A percentile compares a stretch with the other conserved stretches of the same genome.
phyloP scores from a whole-genome alignment of 1,140 invertebrate species.

The Leptinotarsa undecemlineata region DNA sequence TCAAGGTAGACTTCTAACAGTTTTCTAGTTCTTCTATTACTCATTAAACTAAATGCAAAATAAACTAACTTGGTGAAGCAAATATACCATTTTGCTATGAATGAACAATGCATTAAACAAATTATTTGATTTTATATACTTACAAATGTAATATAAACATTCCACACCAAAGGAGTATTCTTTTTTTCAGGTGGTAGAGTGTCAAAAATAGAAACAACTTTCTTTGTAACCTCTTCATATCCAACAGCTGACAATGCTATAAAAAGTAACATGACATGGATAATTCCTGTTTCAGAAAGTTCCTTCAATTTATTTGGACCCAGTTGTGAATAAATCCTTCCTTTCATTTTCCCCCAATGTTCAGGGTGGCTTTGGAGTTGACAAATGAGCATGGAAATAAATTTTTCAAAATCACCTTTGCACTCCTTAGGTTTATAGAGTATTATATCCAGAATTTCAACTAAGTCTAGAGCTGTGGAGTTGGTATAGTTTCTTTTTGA shows the following conservation, averaged over 20 bases:
- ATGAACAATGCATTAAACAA: too few species aligned
- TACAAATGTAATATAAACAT: conserved; percentile 48
- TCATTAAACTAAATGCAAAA: too few species aligned
- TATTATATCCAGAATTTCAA: conserved; percentile 38
- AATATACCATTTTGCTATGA: too few species aligned
- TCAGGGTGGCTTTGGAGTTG: conserved; percentile 46
- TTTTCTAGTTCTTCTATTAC: too few species aligned
- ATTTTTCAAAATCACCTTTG: conserved; percentile 46
- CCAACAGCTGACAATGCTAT: conserved; percentile 39
- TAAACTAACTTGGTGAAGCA: too few species aligned
- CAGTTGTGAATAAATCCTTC: conserved; percentile 51
- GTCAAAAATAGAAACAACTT: conserved; percentile 43
- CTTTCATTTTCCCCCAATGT: conserved; percentile 51
- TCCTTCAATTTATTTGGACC: conserved; percentile 48
- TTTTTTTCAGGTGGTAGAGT: conserved; percentile 40
- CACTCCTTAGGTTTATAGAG: conserved; percentile 34
- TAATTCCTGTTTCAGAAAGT: conserved; percentile 43
- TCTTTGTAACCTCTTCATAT: conserved; percentile 46
- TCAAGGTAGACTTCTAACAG: too few species aligned
- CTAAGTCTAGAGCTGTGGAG: conserved; percentile 30
- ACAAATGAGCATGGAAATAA: conserved; percentile 43
- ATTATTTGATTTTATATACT: conserved; percentile 26
- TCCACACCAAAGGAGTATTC: conserved; percentile 38
- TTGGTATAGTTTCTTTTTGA: conserved; percentile 34
- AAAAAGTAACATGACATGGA: conserved; percentile 44